These are phyloP conservation scores for Dynastes tityus DNA, from an alignment of 2,888 invertebrate genomes.

Conservation along the genomic window DNA sequence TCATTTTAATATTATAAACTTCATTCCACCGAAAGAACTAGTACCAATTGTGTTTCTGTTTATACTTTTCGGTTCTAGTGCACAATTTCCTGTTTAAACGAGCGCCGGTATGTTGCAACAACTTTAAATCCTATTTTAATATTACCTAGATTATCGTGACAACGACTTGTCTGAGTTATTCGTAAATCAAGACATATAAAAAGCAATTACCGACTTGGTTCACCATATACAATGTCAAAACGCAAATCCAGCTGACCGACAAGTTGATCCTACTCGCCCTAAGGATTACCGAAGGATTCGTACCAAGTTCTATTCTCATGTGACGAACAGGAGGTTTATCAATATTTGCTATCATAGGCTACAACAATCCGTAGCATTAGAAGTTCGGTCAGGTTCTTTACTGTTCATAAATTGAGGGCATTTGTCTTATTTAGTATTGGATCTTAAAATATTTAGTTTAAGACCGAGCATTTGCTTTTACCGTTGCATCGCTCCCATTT, in stretches of 20 bases:
- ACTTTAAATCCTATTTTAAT: constrained; percentile 37
- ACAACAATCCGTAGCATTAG: constrained; percentile 54
- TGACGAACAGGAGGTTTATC: constrained; percentile 62
- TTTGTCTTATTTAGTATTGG: constrained; percentile 55
- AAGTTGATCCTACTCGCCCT: constrained; percentile 60
- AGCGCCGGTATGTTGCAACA: constrained; percentile 14
- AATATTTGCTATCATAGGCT: constrained; percentile 62
- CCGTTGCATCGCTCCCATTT: no score
- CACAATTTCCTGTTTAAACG: constrained; percentile 23
- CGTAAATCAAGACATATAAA: constrained; percentile 60
- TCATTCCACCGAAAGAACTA: neutral
- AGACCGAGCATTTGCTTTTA: no score
- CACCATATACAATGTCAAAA: constrained; percentile 63
- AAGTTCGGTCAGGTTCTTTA: constrained; percentile 55
- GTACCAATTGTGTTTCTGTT: neutral
- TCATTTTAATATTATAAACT: neutral
- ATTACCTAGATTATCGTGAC: constrained; percentile 55
- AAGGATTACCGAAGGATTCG: constrained; percentile 59
- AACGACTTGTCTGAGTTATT: constrained; percentile 54
- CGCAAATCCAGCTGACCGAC: constrained; percentile 65
- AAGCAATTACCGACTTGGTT: constrained; percentile 63
- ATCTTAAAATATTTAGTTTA: neutral
- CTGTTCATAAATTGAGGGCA: constrained; percentile 56
- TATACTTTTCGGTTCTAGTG: neutral
- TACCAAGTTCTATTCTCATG: constrained; percentile 55